A percentile compares a stretch with the other conserved stretches of the same genome.
Evolutionary conservation across 2,797 vertebrate species (phyloP).

Genomic region (Morelia viridis): DNA sequence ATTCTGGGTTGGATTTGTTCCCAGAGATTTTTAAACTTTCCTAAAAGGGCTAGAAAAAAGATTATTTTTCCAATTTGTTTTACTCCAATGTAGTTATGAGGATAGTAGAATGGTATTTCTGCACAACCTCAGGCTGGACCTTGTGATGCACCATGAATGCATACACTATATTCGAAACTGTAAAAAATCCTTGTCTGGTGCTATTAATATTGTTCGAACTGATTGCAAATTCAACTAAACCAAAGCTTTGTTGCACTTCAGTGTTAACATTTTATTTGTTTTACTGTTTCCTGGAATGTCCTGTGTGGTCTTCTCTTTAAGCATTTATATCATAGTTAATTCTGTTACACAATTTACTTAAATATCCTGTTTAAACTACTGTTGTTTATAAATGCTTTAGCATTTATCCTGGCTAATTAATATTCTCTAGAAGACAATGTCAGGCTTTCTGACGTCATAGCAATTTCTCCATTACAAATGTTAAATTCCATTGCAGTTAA

Average conservation of each 20-base stretch:
- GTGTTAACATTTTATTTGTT: not conserved
- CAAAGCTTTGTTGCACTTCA: not conserved
- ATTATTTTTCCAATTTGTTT: not conserved
- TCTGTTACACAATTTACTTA: not conserved
- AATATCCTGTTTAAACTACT: not conserved
- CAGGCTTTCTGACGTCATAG: not conserved
- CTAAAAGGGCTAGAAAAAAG: not conserved
- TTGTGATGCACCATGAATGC: not conserved
- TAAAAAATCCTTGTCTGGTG: not conserved
- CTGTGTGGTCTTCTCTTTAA: slow-evolving; percentile 7
- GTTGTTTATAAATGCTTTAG: not conserved
- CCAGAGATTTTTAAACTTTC: not conserved
- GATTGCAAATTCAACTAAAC: slow-evolving; percentile 7
- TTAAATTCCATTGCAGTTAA: not conserved
- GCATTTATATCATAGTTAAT: not conserved
- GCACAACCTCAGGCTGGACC: not conserved
- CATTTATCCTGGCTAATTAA: not conserved
- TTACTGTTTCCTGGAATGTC: not conserved
- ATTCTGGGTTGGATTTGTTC: not conserved
- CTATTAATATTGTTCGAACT: not conserved
- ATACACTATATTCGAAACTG: not conserved
- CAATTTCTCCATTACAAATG: not conserved
- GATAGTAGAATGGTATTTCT: not conserved
- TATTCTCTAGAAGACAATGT: not conserved
- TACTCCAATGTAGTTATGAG: not conserved